These are phyloP conservation scores for Aegithalos caudatus DNA, from an alignment of 2,113 vertebrate species.

Conservation along the genomic window DNA sequence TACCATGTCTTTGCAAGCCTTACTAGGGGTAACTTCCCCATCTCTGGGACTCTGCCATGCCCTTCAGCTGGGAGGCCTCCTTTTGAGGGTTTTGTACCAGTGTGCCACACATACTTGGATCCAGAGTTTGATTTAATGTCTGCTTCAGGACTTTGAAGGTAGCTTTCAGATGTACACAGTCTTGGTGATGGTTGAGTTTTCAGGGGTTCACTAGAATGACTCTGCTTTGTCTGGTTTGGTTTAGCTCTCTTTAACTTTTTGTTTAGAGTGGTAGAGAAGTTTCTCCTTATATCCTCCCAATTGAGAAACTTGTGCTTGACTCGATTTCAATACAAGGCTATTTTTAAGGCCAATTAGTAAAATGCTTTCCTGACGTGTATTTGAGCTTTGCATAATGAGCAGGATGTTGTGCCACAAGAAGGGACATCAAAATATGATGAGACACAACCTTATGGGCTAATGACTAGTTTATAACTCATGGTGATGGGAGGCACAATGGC, in stretches of 20 bases:
- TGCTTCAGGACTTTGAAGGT: neutral
- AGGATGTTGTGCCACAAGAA: neutral
- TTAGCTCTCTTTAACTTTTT: neutral
- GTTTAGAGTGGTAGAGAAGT: neutral
- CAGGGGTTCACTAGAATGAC: neutral
- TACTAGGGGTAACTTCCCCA: neutral
- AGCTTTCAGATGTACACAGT: neutral
- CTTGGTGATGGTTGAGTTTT: neutral
- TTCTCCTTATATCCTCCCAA: accelerated
- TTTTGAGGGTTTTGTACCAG: neutral
- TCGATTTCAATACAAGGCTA: neutral
- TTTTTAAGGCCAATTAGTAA: neutral
- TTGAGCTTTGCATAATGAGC: neutral
- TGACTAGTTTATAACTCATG: neutral
- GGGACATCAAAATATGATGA: neutral
- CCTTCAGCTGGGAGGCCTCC: neutral
- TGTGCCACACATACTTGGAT: accelerated
- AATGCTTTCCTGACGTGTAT: neutral
- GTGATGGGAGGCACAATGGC: neutral
- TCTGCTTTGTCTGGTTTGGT: neutral
- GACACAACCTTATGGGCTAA: neutral
- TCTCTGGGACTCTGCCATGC: neutral
- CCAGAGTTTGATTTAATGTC: neutral
- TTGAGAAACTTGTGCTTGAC: neutral
- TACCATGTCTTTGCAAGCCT: neutral